phyloP scores from a whole-genome alignment of 1,140 invertebrate species.

The Meloidogyne hapla region DNA sequence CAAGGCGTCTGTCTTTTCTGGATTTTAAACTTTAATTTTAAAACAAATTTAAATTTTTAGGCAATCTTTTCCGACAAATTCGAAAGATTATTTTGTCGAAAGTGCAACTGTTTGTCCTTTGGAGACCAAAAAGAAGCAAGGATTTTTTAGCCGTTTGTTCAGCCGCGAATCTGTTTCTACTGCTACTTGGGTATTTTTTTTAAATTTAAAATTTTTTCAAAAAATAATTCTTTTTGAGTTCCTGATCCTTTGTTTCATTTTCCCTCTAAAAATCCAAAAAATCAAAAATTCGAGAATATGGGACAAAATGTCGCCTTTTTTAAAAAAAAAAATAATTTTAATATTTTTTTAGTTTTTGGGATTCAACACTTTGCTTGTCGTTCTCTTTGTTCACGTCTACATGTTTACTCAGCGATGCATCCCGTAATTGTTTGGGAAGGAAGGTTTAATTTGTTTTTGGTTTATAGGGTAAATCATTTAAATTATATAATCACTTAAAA shows the following conservation, averaged over 20 bases:
- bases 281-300: too few relatives aligned
- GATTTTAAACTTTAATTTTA: too few relatives aligned
- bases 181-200: background rate
- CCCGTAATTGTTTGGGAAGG: background rate
- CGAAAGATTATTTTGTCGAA: background rate
- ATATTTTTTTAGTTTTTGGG: background rate
- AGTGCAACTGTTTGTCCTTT: background rate
- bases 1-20: too few relatives aligned
- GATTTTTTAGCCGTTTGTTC: background rate
- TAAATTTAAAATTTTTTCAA: too few relatives aligned
- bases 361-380: background rate
- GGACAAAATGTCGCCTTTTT: too few relatives aligned
- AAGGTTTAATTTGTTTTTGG: background rate
- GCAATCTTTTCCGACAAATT: background rate
- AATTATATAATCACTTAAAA: background rate
- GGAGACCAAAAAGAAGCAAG: background rate
- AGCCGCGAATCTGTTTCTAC: background rate
- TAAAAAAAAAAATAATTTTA: too few relatives aligned
- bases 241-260: too few relatives aligned
- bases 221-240: too few relatives aligned
- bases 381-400: background rate
- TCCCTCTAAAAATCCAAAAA: too few relatives aligned
- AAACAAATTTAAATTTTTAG: background rate
- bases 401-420: background rate
- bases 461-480: background rate